phyloP scores from a whole-genome alignment of 2,888 invertebrate species.

The Stictocephala bisonia region DNA sequence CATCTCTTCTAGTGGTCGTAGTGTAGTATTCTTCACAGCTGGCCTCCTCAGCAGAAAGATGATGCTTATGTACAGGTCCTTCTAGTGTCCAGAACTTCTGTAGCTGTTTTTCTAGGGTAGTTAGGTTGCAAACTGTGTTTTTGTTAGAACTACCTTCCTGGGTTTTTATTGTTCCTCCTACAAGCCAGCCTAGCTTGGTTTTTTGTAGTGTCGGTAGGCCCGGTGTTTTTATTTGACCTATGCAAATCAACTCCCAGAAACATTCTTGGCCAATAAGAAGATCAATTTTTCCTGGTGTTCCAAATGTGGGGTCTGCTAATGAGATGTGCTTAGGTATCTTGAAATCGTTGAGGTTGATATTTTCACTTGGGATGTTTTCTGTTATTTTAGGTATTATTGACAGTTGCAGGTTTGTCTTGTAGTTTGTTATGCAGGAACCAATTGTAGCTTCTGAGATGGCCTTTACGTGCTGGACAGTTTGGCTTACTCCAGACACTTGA shows the following conservation, averaged over 20 bases:
- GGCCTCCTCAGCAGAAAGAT: not conserved
- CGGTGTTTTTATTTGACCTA: not conserved
- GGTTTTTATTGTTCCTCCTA: not conserved
- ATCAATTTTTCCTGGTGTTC: not conserved
- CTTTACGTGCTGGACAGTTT: not conserved
- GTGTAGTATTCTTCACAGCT: constrained; percentile 11
- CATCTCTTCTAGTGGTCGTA: not conserved
- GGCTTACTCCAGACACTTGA: constrained; percentile 9
- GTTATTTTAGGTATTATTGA: not conserved
- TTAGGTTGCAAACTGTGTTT: not conserved
- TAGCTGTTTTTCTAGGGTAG: not conserved
- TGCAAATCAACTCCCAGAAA: constrained; percentile 3
- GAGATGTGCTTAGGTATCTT: not conserved
- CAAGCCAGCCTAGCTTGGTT: constrained; percentile 16
- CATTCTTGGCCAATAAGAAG: not conserved
- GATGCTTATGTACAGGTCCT: not conserved
- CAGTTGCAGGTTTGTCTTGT: not conserved
- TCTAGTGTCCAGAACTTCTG: constrained; percentile 14
- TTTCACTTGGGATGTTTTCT: not conserved
- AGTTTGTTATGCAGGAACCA: not conserved
- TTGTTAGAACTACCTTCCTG: not conserved
- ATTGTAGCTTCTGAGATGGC: not conserved
- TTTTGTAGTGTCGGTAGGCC: constrained; percentile 11
- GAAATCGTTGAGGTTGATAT: not conserved
- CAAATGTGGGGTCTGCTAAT: constrained; percentile 12